A percentile compares a stretch with the other conserved stretches of the same genome.
Evolutionary conservation across 2,113 vertebrate species (phyloP).

Genomic region (Rhynchomys soricoides): DNA sequence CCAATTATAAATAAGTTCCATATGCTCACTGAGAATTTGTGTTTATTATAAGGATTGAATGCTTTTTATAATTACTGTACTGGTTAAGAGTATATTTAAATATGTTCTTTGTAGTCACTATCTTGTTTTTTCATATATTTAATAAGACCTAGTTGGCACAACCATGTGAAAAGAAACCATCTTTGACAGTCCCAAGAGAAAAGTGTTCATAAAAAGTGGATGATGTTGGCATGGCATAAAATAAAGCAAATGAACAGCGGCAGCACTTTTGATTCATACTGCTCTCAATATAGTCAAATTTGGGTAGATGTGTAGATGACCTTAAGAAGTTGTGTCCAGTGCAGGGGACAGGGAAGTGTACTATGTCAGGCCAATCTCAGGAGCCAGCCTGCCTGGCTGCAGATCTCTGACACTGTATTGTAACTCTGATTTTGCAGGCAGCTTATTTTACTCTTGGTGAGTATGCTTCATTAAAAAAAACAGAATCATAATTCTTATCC

Average conservation of each 20-base stretch:
- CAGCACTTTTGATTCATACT: background rate
- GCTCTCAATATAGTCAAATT: background rate
- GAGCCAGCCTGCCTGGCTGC: background rate
- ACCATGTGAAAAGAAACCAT: background rate
- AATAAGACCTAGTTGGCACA: slow-evolving; percentile 52
- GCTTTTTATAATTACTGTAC: background rate
- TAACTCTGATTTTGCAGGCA: background rate
- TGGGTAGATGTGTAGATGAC: background rate
- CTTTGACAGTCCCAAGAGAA: background rate
- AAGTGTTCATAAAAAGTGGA: background rate
- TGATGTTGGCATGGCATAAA: background rate
- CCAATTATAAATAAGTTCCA: slow-evolving; percentile 13
- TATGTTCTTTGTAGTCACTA: slow-evolving; percentile 24
- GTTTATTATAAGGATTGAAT: background rate
- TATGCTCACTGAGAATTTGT: background rate
- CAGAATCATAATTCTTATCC: background rate
- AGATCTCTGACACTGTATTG: background rate
- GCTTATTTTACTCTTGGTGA: background rate
- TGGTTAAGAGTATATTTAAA: slow-evolving; percentile 61
- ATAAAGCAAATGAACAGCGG: background rate
- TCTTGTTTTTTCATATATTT: slow-evolving; percentile 23
- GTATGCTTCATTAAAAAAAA: background rate
- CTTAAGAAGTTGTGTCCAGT: background rate
- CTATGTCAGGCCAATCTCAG: background rate
- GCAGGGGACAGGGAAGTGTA: fast-evolving